Percentiles rank a stretch among this genome's conserved stretches.
Conservation (phyloP, 2,888 invertebrate genomes). For the Acanthacorydalis orientalis region DNA sequence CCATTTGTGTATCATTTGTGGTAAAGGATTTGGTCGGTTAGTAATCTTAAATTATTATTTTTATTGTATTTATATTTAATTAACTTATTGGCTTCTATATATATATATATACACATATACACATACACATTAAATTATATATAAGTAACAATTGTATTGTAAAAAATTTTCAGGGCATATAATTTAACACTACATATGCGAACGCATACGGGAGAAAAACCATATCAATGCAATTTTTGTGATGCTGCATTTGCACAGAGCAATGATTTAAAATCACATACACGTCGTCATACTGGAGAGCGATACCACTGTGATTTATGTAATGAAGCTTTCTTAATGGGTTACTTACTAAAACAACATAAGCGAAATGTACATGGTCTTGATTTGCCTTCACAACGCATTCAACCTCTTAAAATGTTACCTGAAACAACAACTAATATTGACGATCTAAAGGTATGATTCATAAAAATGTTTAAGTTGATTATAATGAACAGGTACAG, state of each 20-base stretch:
- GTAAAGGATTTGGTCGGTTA: slow-evolving; percentile 26
- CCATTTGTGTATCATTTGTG: slow-evolving; percentile 32
- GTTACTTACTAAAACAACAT: slow-evolving; percentile 37
- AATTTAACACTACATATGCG: slow-evolving; percentile 40
- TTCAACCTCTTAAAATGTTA: slow-evolving; percentile 15
- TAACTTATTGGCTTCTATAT: too few species aligned
- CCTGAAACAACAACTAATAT: too few species aligned
- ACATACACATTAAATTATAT: too few species aligned
- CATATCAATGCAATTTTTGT: slow-evolving; percentile 38
- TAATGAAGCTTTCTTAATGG: slow-evolving; percentile 34
- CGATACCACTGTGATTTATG: slow-evolving; percentile 38
- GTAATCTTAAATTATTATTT: background rate
- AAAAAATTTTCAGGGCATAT: slow-evolving; percentile 33
- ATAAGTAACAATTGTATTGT: too few species aligned
- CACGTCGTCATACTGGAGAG: slow-evolving; percentile 38
- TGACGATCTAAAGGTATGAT: too few species aligned
- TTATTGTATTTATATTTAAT: too few species aligned
- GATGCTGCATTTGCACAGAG: slow-evolving; percentile 38
- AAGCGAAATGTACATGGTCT: slow-evolving; percentile 28
- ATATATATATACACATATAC: too few species aligned
- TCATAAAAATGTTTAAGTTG: too few species aligned
- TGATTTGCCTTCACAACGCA: slow-evolving; percentile 18
- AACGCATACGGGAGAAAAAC: slow-evolving; percentile 37
- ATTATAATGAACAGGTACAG: too few species aligned
- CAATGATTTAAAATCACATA: slow-evolving; percentile 38